Evolutionary conservation across 1,140 invertebrate genomes (phyloP).

Genomic region (Meloidogyne hapla): DNA sequence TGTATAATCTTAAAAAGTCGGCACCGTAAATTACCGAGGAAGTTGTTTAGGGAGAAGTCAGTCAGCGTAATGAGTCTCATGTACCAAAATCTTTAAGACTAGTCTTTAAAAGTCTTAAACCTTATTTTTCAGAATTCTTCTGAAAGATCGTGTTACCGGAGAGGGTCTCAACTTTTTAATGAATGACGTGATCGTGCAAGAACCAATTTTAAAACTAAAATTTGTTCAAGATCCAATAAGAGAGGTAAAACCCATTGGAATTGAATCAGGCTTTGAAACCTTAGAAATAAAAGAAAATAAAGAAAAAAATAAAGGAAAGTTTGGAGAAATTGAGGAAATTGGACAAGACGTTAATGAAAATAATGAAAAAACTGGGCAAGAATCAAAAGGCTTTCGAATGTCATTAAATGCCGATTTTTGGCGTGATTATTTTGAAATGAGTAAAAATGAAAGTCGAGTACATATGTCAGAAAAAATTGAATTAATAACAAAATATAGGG

Average conservation of each 20-base stretch:
- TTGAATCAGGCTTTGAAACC: not conserved
- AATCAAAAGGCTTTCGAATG: not conserved
- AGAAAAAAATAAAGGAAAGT: not conserved
- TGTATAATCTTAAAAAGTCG: no score
- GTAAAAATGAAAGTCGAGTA: not conserved
- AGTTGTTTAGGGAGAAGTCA: no score
- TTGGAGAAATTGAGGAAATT: not conserved
- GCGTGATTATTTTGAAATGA: not conserved
- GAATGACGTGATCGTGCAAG: not conserved
- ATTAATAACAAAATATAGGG: not conserved
- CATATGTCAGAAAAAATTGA: not conserved
- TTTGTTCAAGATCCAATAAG: not conserved
- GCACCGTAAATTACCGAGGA: no score
- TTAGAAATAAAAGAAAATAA: not conserved
- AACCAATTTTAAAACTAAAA: not conserved
- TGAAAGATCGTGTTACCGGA: not conserved
- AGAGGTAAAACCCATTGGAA: not conserved
- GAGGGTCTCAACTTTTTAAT: not conserved
- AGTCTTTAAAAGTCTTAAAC: not conserved
- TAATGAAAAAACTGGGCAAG: not conserved
- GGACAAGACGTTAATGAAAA: not conserved
- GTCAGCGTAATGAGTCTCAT: no score
- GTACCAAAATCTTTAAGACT: no score
- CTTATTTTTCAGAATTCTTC: not conserved
- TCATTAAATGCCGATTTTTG: not conserved